Base-by-base conservation (phyloP, 2,113 vertebrate species). In the Marcusenius ussheri region DNA sequence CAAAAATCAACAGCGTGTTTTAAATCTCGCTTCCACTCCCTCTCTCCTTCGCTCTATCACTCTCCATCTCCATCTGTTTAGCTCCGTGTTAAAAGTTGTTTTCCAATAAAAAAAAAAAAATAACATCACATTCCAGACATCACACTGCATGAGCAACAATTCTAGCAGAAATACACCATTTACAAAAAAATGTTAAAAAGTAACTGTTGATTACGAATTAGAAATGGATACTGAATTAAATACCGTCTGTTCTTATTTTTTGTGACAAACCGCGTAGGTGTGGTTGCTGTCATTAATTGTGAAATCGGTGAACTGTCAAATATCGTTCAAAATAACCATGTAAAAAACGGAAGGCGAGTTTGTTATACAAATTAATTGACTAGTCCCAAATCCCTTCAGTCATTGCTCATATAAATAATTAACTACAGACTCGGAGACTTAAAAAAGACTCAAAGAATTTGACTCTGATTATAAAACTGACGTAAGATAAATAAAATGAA, bases 291-390 rank as follows among this genome's bases (percentile, higher is more conserved):
- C 96, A 97, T 95, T 96, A 97, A 97, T 97, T 96, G 96, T 92
- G 94, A 95, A 95, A 96, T 96, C 97, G 95, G 96, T 97, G 96
- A 98, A 93, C 97, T 98, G 98, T 98, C 97, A 98, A 96, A 94
- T 93, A 90, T 95, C 95, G 94, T 96, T 98, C 96, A 96, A 95
- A 94, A 97, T 95, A 95, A 96, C 95, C 96, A 94, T 96, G 97
- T 96, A 96, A 95, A 93, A 92, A 95, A 93, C 94, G 91, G 92
- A 93, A 92, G 94, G 94, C 93, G 84, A 96, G 96, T 96, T 97
- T 96, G 97, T 96, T 95, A 95, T 97, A 97, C 98, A 97, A 97
- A 98, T 98, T 97, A 97, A 97, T 97, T 97, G 97, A 96, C 91
- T 88, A 90, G 91, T 91, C 92, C 93, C 94, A 93, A 92, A 95